Base-by-base conservation (phyloP, 2,113 vertebrate genomes). In the Glaucidium brasilianum region DNA sequence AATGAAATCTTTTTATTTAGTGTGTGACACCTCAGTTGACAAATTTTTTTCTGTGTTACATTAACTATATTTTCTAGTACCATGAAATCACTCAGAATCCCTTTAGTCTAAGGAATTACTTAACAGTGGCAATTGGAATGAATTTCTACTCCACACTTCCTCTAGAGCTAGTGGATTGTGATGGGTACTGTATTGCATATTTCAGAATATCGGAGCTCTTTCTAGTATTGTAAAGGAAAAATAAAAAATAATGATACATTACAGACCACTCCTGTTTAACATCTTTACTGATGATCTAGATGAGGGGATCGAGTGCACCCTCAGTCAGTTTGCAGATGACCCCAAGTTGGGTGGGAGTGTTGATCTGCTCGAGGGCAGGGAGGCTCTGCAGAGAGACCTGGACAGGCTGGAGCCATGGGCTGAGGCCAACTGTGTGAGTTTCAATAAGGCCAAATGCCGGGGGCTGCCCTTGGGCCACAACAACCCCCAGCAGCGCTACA, bases 91-190 rank as follows among this genome's bases (percentile, higher is more conserved):
- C 63, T 96, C 92, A 76, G 96, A 97, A 88, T 96, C 94, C 63
- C 85, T 94, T 92, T 89, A 87, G 83, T 92, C 82, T 97, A 82
- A 91, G 94, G 94, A 94, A 74, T 87, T 96, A 81, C 88, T 96
- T 98, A 95, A 77, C 96, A 97, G n/a, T 97, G 96, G 97, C 93
- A 97, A 53, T 94, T 97, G 59, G 85, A 96, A 94, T 96, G 56
- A 94, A 84, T 96, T 92, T 97, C 94, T 96, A 90, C 97, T 95
- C 97, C 84, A 63, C 43, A 66, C 52, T 96, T 97, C 95, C 64
- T 96, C n/a, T 93, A 43, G 79, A 88, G 73, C 56, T 92, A 88
- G 77, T 74, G 88, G 29, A 27, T 87, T 97, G 69, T 94, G 88
- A 72, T 92, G 78, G 83, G 59, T 96, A 59, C 50, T 78, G 41